Base-by-base conservation (phyloP, 2,888 invertebrate genomes). In the Fragum whitleyi region DNA sequence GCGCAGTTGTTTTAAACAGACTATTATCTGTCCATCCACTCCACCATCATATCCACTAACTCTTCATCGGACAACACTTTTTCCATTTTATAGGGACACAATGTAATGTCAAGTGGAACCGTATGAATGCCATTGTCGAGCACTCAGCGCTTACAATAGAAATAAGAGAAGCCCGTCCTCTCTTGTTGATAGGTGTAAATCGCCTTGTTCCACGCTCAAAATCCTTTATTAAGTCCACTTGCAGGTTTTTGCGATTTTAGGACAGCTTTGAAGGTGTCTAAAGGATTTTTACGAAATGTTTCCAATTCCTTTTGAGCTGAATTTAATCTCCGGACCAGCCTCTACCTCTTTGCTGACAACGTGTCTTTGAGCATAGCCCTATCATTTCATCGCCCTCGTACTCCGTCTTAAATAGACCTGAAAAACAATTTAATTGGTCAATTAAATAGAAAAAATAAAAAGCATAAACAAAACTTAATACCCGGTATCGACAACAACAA, bases 111-210 rank as follows among this genome's bases (percentile, higher is more conserved):
- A 16, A 74, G 23, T 11, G 79, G 74, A n/a, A 65, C 62, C 1
- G 79, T 79, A 26, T 71, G 62, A 36, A 79, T 65, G 5, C 74
- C 74, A 26, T 74, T 69, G n/a, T 79, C 47, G 2, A 79, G 51
- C 29, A 79, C 79, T 23, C 53, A 3, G 9, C 74, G 16, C 47
- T 79, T 79, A 55, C 79, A 74, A 42, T 74, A 79, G 62, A 79
- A 74, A 47, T 79, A 79, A 1, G 79, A 74, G 29, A 79, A 74
- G 6, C 74, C 74, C 1, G 55, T 29, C 28, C 74, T 29, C 2
- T 21, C 47, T 55, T 79, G 79, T 2, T 51, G 23, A 65, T 79
- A 74, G 2, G 39, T 62, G 57, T 65, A 79, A 29, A 79, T 61
- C 1, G 42, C 67, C 21, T 79, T 79, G 36, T 79, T 74, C 62